phyloP scores from a whole-genome alignment of 2,888 invertebrate species.

The Suillia variegata region DNA sequence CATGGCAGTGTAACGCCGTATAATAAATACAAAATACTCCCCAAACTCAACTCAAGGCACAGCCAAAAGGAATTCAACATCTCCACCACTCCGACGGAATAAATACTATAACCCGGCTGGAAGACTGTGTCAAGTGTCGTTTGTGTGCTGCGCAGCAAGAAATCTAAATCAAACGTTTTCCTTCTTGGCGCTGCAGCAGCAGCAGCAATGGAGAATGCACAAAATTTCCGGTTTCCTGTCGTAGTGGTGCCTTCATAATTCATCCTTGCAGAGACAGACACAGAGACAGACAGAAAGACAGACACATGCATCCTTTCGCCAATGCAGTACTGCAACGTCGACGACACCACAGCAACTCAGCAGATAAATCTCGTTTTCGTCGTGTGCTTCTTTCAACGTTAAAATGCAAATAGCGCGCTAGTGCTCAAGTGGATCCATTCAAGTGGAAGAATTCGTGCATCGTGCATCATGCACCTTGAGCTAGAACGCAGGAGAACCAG shows the following conservation, averaged over 20 bases:
- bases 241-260: background rate
- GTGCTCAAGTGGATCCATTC: background rate
- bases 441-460: background rate
- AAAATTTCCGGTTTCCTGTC: constrained; percentile 14
- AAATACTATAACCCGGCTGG: no score
- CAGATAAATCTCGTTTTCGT: constrained; percentile 33
- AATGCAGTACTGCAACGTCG: background rate
- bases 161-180: constrained; percentile 1
- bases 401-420: background rate
- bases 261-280: background rate
- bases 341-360: constrained; percentile 25
- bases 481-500: no score
- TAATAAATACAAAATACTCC: background rate
- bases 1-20: no score
- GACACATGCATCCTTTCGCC: background rate
- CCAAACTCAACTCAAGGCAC: background rate
- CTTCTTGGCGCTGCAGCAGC: background rate
- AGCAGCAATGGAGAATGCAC: constrained; percentile 1
- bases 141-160: background rate
- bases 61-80: background rate
- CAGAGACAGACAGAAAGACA: background rate
- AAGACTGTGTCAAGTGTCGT: constrained; percentile 2
- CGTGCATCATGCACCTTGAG: background rate
- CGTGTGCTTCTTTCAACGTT: constrained; percentile 27
- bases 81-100: no score